Conservation (phyloP, 2,888 invertebrate genomes). For the Argyra leucocephala region DNA sequence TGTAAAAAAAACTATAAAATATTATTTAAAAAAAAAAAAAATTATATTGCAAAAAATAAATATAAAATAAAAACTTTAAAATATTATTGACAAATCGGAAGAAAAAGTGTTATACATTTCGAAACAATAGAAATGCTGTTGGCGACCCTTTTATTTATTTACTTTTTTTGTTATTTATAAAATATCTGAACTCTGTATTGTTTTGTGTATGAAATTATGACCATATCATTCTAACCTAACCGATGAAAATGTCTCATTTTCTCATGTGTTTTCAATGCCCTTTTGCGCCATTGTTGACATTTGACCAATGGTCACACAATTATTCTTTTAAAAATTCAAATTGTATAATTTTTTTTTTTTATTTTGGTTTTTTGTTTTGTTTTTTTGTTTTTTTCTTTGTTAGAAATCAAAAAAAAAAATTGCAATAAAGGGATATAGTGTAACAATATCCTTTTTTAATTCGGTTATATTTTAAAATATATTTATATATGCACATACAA, state of each 20-base stretch:
- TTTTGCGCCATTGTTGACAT: constrained; percentile 10
- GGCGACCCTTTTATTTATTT: neutral
- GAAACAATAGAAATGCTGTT: neutral
- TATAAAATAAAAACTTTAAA: too few relatives aligned
- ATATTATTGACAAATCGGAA: neutral
- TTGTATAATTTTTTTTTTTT: neutral
- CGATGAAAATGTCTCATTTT: constrained; percentile 6
- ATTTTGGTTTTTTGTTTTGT: too few relatives aligned
- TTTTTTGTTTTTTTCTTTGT: too few relatives aligned
- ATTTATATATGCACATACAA: too few relatives aligned
- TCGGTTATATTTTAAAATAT: neutral
- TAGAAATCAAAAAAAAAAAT: neutral
- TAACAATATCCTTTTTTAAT: constrained; percentile 1
- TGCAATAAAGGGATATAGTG: neutral
- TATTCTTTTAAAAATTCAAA: neutral
- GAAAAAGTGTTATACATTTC: neutral
- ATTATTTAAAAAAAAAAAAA: too few relatives aligned
- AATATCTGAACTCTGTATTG: neutral
- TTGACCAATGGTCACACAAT: constrained; percentile 11
- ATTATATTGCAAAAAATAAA: too few relatives aligned
- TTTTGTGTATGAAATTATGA: neutral
- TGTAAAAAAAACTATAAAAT: too few relatives aligned
- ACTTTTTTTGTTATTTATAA: neutral
- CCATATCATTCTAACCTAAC: neutral
- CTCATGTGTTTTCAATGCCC: constrained; percentile 3